A percentile compares a stretch with the other conserved stretches of the same genome.
These are phyloP conservation scores for Drosophila antonietae DNA, from an alignment of 2,888 invertebrate genomes.

Conservation along the genomic window DNA sequence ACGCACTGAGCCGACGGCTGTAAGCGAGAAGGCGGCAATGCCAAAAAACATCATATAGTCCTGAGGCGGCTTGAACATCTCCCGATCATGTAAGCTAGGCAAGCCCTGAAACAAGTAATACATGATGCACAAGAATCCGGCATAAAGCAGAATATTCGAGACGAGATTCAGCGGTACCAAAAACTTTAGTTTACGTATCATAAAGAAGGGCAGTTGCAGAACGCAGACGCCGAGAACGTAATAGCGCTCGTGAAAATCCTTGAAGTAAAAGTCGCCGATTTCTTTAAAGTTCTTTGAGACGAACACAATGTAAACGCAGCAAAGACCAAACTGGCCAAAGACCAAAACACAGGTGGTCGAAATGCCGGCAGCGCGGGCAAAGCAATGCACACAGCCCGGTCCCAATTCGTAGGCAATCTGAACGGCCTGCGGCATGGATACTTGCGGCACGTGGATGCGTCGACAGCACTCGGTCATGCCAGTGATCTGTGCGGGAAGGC, in stretches of 20 bases:
- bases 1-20: constrained; percentile 91
- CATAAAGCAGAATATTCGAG: constrained; percentile 87
- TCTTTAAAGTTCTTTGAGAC: constrained; percentile 93
- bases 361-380: constrained; percentile 49
- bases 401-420: constrained; percentile 58
- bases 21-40: constrained; percentile 95
- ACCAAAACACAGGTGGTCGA: constrained; percentile 91
- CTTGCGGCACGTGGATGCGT: constrained; percentile 57
- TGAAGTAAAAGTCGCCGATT: constrained; percentile 87
- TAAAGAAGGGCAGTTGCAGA: constrained; percentile 88
- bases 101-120: constrained; percentile 91
- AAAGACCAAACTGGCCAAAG: constrained; percentile 96
- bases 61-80: constrained; percentile 84
- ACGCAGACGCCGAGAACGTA: constrained; percentile 87
- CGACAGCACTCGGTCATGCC: constrained; percentile 73
- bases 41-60: constrained; percentile 93
- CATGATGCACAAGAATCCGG: constrained; percentile 87
- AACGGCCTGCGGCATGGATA: constrained; percentile 69
- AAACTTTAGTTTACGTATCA: constrained; percentile 91
- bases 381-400: constrained; percentile 56
- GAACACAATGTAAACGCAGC: constrained; percentile 97
- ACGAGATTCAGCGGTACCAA: constrained; percentile 95
- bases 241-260: constrained; percentile 84
- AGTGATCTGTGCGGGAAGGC: constrained; percentile 47
- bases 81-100: constrained; percentile 83